Conservation (phyloP, 1,140 invertebrate species). For the Mizuhopecten yessoensis region DNA sequence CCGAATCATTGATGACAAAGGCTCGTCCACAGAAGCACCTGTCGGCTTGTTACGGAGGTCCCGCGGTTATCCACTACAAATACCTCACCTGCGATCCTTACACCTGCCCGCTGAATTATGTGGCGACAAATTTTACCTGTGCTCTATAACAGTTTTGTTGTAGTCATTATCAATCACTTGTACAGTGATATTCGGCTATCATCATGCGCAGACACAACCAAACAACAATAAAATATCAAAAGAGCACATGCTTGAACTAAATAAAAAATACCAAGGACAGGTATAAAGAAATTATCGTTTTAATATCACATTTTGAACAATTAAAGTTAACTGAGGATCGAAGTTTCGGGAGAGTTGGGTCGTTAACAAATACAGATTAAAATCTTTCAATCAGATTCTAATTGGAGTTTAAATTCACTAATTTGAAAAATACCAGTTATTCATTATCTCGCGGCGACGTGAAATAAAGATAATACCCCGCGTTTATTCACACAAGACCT, state of each 20-base stretch:
- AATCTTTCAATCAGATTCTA: slow-evolving; percentile 35
- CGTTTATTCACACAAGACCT: slow-evolving; percentile 12
- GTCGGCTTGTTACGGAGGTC: slow-evolving; percentile 7
- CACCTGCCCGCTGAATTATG: slow-evolving; percentile 31
- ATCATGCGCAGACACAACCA: background rate
- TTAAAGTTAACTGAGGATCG: slow-evolving; percentile 18
- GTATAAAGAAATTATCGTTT: background rate
- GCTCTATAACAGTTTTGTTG: background rate
- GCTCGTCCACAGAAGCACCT: background rate
- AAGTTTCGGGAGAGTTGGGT: background rate
- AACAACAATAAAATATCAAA: background rate
- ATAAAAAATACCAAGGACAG: background rate
- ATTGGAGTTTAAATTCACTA: slow-evolving; percentile 35
- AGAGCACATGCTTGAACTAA: slow-evolving; percentile 17
- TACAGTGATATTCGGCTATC: background rate
- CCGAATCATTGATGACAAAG: slow-evolving; percentile 12
- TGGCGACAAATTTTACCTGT: slow-evolving; percentile 24
- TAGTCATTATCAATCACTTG: background rate
- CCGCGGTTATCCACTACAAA: slow-evolving; percentile 11
- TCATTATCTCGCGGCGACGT: slow-evolving; percentile 11
- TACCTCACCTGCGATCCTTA: slow-evolving; percentile 11
- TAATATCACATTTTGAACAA: slow-evolving; percentile 39
- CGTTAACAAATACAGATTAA: slow-evolving; percentile 17
- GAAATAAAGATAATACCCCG: background rate
- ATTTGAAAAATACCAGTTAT: slow-evolving; percentile 2